phyloP scores from a whole-genome alignment of 1,140 invertebrate genomes.

The Linepithema humile region DNA sequence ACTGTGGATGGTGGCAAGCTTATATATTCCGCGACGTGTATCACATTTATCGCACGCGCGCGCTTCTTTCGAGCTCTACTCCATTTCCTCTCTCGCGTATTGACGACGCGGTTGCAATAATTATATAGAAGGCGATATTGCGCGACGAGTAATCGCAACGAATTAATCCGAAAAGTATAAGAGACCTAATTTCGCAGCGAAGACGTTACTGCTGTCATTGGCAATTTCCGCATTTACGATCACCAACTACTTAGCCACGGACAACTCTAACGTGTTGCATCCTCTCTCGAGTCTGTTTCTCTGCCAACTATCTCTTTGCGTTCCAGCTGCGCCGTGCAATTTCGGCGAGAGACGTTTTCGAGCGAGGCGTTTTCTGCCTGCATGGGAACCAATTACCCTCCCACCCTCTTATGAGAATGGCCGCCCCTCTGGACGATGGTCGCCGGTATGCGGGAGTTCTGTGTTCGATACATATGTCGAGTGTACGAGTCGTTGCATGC shows the following conservation, averaged over 20 bases:
- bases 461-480: conserved; percentile 8
- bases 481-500: conserved; percentile 38
- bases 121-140: conserved; percentile 25
- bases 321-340: conserved; percentile 36
- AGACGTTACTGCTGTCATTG: background rate
- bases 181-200: background rate
- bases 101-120: background rate
- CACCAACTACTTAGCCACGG: background rate
- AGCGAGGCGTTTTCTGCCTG: conserved; percentile 70
- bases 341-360: conserved; percentile 63
- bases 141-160: conserved; percentile 6
- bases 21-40: conserved; percentile 68
- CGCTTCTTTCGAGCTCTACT: conserved; percentile 57
- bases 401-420: conserved; percentile 67
- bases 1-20: conserved; percentile 68
- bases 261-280: background rate
- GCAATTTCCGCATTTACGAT: background rate
- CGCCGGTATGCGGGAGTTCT: conserved; percentile 60
- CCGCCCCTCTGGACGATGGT: conserved; percentile 71
- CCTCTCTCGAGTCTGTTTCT: background rate
- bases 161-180: background rate
- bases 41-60: conserved; percentile 68
- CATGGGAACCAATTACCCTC: conserved; percentile 78
- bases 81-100: conserved; percentile 36
- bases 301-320: background rate